Percentiles rank a stretch among this genome's conserved stretches.
These are phyloP conservation scores for Hemiprocne comata DNA, from an alignment of 2,113 vertebrate genomes.

Conservation along the genomic window DNA sequence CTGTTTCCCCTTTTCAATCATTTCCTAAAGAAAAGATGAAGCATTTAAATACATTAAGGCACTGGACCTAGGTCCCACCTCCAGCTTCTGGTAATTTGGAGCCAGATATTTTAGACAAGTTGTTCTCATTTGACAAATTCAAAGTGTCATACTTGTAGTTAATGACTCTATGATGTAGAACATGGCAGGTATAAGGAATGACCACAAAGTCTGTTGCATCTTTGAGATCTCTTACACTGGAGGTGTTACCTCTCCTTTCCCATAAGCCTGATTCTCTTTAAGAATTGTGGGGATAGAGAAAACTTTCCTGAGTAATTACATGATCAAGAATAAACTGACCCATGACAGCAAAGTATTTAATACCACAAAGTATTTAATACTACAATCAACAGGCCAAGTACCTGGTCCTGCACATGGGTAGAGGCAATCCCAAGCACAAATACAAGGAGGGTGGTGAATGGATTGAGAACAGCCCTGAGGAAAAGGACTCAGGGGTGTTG, in stretches of 20 bases:
- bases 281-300: not conserved
- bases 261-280: not conserved
- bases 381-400: no score
- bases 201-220: not conserved
- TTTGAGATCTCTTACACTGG: not conserved
- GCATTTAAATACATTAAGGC: not conserved
- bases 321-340: not conserved
- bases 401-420: no score
- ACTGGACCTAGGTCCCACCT: not conserved
- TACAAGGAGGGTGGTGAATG: no score
- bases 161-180: not conserved
- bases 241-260: not conserved
- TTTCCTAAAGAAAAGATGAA: not conserved
- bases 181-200: not conserved
- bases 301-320: not conserved
- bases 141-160: not conserved
- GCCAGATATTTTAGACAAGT: not conserved
- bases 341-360: not conserved
- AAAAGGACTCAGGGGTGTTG: no score
- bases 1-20: not conserved
- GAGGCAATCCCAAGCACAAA: no score
- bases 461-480: no score
- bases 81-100: not conserved
- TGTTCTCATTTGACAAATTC: not conserved
- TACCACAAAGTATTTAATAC: not conserved